Conservation (phyloP, 2,113 vertebrate genomes). For the Balaeniceps rex region DNA sequence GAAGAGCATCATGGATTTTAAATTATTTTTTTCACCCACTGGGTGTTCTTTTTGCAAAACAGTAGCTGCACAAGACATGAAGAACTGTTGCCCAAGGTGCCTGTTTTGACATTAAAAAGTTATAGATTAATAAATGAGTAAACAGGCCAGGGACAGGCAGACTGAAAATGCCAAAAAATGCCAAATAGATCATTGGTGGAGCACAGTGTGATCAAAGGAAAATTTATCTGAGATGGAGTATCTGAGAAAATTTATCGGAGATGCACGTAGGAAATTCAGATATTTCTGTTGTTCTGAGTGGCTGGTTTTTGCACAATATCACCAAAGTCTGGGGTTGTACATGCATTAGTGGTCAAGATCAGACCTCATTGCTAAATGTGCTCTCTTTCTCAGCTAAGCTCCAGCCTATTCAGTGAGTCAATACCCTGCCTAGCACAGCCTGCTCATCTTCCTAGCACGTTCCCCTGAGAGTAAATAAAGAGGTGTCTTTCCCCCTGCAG, state of each 20-base stretch:
- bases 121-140: background rate
- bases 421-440: background rate
- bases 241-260: background rate
- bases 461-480: background rate
- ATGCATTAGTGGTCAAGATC: background rate
- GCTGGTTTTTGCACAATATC: background rate
- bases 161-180: background rate
- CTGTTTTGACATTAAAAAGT: background rate
- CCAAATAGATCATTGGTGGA: background rate
- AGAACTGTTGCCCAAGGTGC: background rate
- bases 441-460: background rate
- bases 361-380: background rate
- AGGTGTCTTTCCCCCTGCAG: background rate
- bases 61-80: background rate
- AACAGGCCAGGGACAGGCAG: background rate
- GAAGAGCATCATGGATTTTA: background rate
- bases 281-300: background rate
- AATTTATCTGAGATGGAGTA: background rate
- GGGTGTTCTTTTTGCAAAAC: background rate
- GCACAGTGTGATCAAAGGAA: background rate
- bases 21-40: background rate
- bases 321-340: background rate
- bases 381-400: background rate
- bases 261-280: background rate
- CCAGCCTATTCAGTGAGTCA: background rate